A percentile compares a stretch with the other conserved stretches of the same genome.
Conservation (phyloP, 2,888 invertebrate species). For the Sicus ferrugineus region DNA sequence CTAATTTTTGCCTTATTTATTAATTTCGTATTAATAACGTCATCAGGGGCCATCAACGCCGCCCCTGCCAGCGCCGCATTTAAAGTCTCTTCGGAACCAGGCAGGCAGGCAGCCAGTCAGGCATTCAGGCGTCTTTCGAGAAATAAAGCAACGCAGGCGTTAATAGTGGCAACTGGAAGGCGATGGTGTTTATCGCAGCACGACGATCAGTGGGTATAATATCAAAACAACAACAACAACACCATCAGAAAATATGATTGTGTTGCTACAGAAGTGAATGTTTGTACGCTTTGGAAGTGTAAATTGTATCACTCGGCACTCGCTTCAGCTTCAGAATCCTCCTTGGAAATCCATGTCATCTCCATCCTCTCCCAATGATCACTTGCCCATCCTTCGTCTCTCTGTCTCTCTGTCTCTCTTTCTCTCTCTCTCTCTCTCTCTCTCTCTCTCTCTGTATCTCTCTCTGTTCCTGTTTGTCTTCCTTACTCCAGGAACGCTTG, state of each 20-base stretch:
- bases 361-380: background rate
- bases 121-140: background rate
- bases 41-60: conserved; percentile 4
- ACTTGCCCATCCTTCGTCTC: background rate
- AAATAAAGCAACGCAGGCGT: conserved; percentile 42
- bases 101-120: background rate
- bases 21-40: conserved; percentile 36
- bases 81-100: background rate
- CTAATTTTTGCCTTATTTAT: conserved; percentile 30
- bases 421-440: too few species aligned
- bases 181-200: conserved; percentile 30
- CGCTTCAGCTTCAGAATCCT: background rate
- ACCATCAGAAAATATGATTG: background rate
- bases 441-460: too few species aligned
- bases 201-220: conserved; percentile 24
- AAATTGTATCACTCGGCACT: conserved; percentile 6
- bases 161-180: conserved; percentile 43
- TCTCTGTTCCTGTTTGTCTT: too few species aligned
- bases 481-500: background rate
- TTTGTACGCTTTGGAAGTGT: conserved; percentile 1
- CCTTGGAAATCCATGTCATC: background rate
- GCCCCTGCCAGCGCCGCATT: background rate
- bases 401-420: too few species aligned
- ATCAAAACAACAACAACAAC: conserved; percentile 10
- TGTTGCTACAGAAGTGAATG: background rate